Percentiles rank a stretch among this genome's conserved stretches.
Evolutionary conservation across 30 jellyfish, hydroid and myxozoan species (phyloP).

Genomic region (Mastigias papua): DNA sequence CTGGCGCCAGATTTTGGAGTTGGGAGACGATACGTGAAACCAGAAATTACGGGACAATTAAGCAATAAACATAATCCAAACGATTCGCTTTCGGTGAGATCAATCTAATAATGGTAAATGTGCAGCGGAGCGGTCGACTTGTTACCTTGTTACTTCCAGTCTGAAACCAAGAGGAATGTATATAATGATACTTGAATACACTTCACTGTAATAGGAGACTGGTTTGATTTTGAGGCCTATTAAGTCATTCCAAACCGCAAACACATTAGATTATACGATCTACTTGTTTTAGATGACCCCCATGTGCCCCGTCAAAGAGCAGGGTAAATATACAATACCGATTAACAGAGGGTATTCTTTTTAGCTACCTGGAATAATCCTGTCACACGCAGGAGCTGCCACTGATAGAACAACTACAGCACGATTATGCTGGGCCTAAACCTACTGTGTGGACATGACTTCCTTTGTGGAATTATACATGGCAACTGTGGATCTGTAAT

Average conservation of each 20-base stretch:
- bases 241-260: background rate
- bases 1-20: conserved; percentile 69
- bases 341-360: no score
- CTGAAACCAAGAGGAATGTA: conserved; percentile 5
- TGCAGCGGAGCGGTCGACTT: conserved; percentile 9
- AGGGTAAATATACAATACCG: no score
- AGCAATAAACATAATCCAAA: conserved; percentile 49
- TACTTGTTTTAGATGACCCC: background rate
- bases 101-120: conserved; percentile 1
- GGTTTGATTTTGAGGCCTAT: background rate
- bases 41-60: conserved; percentile 56
- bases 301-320: background rate
- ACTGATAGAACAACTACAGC: no score
- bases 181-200: background rate
- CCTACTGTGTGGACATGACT: no score
- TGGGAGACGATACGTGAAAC: conserved; percentile 50
- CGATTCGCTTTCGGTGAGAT: conserved; percentile 28
- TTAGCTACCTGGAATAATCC: no score
- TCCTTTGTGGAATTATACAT: no score
- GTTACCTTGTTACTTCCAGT: conserved; percentile 31
- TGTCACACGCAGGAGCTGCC: no score
- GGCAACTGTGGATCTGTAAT: no score
- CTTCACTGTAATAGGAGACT: conserved; percentile 2
- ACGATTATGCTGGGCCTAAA: no score
- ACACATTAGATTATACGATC: background rate